Evolutionary conservation across 2,113 vertebrate genomes (phyloP), one percentile per base, ranked within the genome.

Genomic region (Gopherus flavomarginatus): DNA sequence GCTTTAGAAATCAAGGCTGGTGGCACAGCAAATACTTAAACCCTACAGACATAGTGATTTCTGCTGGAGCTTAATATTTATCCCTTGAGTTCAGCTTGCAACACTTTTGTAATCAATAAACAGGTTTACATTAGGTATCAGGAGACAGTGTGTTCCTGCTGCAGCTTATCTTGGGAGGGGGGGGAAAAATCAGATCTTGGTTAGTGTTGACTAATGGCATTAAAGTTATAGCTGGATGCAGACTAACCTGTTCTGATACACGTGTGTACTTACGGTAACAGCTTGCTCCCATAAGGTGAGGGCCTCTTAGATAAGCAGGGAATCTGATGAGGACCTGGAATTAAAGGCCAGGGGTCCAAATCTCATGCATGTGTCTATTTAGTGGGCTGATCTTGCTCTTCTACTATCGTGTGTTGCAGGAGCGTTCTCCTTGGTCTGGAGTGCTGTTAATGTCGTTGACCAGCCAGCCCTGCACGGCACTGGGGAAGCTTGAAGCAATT

Each of bases 1-100:
- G 54, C 86, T 59, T 90, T 91, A 90, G 77, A 50, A 88, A 31
- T 92, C 65, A 13, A 85, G 75, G 79, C 85, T 87, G 21, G 53
- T 7, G 94, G 81, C 86, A 84, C 85, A 91, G 83, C 44, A 96
- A 91, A 97, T 54, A 54, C 21, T 54, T 54, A 89, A 94, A 59
- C 19, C 19, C 77, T 95, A 83, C 92, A 24, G 86, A 38, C 75
- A 50, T 50, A 54, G 50, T 81, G 17, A 81, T 85, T 94, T 90
- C 52, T 87, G 47, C n/a, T 84, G 69, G 80, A 93, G 75, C 54
- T 54, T 54, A 54, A 54, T 54, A 54, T 3, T 4, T 57, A 35
- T 27, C 75, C 83, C 62, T 26, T 0, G 3, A 53, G 17, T 65
- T 92, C 77, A 92, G 83, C 49, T 95, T 54, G 4, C 87, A 87